Evolutionary conservation across 2,797 vertebrate genomes (phyloP), one percentile per base, ranked within the genome.

Genomic region (Pangasius mekongensis): DNA sequence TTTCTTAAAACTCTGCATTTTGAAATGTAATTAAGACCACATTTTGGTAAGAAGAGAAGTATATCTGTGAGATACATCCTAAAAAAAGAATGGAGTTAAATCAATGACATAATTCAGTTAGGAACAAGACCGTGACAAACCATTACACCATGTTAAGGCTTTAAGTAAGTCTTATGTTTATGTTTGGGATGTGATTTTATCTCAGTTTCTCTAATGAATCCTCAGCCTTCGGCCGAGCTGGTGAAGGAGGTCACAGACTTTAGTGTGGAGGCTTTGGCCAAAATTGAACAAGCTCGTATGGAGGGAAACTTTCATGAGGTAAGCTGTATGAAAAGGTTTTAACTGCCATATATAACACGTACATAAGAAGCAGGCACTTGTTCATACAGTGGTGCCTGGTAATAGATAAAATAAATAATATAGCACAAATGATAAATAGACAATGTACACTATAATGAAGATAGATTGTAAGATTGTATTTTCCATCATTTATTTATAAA

Each of bases 231-330:
- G 49, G 95, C 96, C 71, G 97, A 97, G 27, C 93, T 56, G 0
- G 95, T 99, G 49, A 97, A 97, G 90, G 96, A 97, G 80, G 94
- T 97, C 76, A 93, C 92, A 8, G 95, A 97, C 58, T 94, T 96
- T 91, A 98, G 97, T 83, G 94, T 97, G 90, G 96, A 97, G 33
- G 94, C 93, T 0, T 88, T 98, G 93, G 95, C 97, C 90, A 98
- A 98, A 93, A 96, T 99, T 52, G 97, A 97, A 88, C 94, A 92
- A 88, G 95, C 94, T 24, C 97, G 97, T 0, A 27, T 94, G 0
- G 93, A 97, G 64, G 97, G 97, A 13, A 89, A 97, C 33, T 97
- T 97, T 87, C 94, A 95, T 0, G 94, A 98, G 96, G 98, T 99
- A 92, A n/a, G 49, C 3, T 0, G 22, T 20, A 52, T 30, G 8